Percentiles rank a stretch among this genome's conserved stretches.
Evolutionary conservation across 2,888 invertebrate genomes (phyloP).

Genomic region (Lysandra bellargus): DNA sequence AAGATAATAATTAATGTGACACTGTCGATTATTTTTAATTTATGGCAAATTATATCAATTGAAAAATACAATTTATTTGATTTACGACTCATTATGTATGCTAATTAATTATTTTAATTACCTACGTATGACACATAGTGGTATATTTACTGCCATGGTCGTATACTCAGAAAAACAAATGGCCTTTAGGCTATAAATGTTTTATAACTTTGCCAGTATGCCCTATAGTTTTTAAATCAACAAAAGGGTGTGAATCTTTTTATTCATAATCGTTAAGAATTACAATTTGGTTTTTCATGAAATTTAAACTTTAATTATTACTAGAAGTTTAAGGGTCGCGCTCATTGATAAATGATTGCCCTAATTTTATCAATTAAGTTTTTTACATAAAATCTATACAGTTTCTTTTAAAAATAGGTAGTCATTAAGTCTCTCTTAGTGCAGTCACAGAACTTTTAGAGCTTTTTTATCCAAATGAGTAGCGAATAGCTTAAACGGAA

Average conservation of each 20-base stretch:
- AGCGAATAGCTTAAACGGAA: background rate
- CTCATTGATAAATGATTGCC: too few relatives aligned
- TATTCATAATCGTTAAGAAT: too few relatives aligned
- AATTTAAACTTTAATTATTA: too few relatives aligned
- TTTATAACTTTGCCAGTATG: background rate
- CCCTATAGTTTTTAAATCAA: background rate
- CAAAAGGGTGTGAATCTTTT: background rate
- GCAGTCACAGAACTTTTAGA: background rate
- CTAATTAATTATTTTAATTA: conserved; percentile 15
- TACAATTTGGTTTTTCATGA: too few relatives aligned
- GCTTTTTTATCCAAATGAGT: background rate
- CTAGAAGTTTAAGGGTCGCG: too few relatives aligned
- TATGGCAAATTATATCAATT: background rate
- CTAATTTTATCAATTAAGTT: too few relatives aligned
- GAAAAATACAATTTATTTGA: conserved; percentile 12
- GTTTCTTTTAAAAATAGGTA: too few relatives aligned
- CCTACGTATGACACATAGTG: background rate
- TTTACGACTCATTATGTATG: conserved; percentile 16
- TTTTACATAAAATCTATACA: too few relatives aligned
- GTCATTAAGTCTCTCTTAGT: too few relatives aligned
- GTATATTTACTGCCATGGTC: background rate
- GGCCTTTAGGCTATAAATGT: background rate
- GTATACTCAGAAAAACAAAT: background rate
- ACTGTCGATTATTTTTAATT: conserved; percentile 6
- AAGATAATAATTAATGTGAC: background rate